phyloP scores from a whole-genome alignment of 2,797 vertebrate genomes.

The Danio choprae region DNA sequence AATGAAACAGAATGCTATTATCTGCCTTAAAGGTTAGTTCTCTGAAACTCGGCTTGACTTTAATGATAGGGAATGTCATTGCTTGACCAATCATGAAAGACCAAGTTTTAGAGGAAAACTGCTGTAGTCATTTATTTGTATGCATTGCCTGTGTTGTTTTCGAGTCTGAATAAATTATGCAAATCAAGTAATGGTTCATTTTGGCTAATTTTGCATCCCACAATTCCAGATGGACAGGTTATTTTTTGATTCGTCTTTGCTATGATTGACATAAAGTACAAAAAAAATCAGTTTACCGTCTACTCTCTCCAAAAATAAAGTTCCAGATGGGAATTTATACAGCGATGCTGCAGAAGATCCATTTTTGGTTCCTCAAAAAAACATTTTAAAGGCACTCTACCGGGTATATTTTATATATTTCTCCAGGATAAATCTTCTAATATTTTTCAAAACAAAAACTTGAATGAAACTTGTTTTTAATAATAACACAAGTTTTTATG shows the following conservation, averaged over 20 bases:
- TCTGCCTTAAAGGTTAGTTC: no score
- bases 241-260: background rate
- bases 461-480: no score
- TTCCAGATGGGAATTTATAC: background rate
- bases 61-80: background rate
- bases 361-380: background rate
- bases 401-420: no score
- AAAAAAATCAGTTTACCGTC: background rate
- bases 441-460: no score
- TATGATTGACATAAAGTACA: background rate
- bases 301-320: background rate
- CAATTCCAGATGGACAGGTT: background rate
- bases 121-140: background rate
- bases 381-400: background rate
- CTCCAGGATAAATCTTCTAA: no score
- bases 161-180: background rate
- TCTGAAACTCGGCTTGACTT: background rate
- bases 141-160: background rate
- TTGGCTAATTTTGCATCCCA: background rate
- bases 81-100: background rate
- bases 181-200: background rate
- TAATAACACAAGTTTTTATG: no score
- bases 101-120: background rate
- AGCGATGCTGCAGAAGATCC: background rate
- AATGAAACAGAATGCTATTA: conserved; percentile 8